A percentile compares a stretch with the other conserved stretches of the same genome.
Evolutionary conservation across 2,797 vertebrate species (phyloP).

Genomic region (Rhinoraja longicauda): DNA sequence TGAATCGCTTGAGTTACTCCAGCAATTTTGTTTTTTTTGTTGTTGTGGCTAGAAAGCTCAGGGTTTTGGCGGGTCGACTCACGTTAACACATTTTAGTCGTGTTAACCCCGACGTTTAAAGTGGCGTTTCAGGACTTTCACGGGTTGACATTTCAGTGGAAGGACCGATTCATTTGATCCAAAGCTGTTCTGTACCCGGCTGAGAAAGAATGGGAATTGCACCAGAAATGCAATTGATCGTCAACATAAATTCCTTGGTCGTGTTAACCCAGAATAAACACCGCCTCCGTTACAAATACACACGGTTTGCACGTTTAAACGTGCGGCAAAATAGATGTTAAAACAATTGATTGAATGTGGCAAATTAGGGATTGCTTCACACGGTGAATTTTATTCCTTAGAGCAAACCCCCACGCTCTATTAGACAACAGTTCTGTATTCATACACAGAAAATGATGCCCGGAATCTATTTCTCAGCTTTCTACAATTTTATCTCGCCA

Average conservation of each 20-base stretch:
- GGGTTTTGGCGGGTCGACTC: not conserved
- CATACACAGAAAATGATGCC: not conserved
- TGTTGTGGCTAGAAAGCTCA: not conserved
- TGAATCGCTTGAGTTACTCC: too few relatives aligned
- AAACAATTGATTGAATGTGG: not conserved
- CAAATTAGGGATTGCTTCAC: not conserved
- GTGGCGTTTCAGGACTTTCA: not conserved
- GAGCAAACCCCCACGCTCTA: not conserved
- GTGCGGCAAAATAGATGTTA: not conserved
- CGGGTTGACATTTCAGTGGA: not conserved
- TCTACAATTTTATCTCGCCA: not conserved
- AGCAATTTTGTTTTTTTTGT: too few relatives aligned
- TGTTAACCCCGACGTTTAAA: too few relatives aligned
- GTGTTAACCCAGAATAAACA: not conserved
- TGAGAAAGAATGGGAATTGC: not conserved
- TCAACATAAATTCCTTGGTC: not conserved
- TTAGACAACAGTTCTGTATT: not conserved
- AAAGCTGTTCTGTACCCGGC: not conserved
- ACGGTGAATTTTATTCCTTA: not conserved
- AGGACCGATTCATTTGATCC: not conserved
- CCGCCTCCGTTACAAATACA: not conserved
- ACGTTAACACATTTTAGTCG: not conserved
- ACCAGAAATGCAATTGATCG: too few relatives aligned
- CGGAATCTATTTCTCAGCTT: slow-evolving; percentile 1
- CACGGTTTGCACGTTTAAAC: not conserved